Evolutionary conservation across 2,797 vertebrate species (phyloP), one percentile per base, ranked within the genome.

Genomic region (Cuculus canorus): DNA sequence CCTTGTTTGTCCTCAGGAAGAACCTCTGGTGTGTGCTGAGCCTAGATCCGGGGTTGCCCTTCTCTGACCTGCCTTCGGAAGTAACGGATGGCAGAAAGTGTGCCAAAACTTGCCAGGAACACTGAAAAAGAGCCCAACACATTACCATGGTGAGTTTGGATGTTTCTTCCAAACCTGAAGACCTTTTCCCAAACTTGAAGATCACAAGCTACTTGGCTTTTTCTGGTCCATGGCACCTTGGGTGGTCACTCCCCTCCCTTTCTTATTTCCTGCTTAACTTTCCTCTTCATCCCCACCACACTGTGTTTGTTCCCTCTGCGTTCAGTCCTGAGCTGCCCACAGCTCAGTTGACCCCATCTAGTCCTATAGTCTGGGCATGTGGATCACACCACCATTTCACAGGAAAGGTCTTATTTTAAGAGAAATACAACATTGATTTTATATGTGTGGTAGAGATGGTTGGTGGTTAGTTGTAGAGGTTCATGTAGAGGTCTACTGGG

Each of bases 61-160:
- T 96, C 96, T 96, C 98, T 85, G 37, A 97, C 95, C 71, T 98
- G 98, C 95, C 97, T 97, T 33, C 99, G 98, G 97, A 99, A 98
- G 97, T 99, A 99, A 95, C 98, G 98, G 96, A 99, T 99, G 88
- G 99, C 99, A 23, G 99, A 99, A 77, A 99, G 95, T 1, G 99
- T 98, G 60, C 99, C 99, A 7, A 99, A 95, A 61, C 99, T 99
- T 3, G 99, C 99, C 97, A 99, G 96, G 91, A 99, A 97, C 97
- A 98, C 99, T 99, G 97, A 30, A 96, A 85, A 96, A 96, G 79
- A 96, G 94, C 71, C 77, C 91, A 1, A 5, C 13, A n/a, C 69
- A 3, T 73, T n/a, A 17, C 71, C 83, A 53, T 11, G 1, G 76
- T 93, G 5, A 94, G 33, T 2, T 6, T 2, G 13, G 65, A 23